Evolutionary conservation across 92 coral and sea anemone species (phyloP), one percentile per base, ranked within the genome.

Genomic region (Heliopora coerulea): DNA sequence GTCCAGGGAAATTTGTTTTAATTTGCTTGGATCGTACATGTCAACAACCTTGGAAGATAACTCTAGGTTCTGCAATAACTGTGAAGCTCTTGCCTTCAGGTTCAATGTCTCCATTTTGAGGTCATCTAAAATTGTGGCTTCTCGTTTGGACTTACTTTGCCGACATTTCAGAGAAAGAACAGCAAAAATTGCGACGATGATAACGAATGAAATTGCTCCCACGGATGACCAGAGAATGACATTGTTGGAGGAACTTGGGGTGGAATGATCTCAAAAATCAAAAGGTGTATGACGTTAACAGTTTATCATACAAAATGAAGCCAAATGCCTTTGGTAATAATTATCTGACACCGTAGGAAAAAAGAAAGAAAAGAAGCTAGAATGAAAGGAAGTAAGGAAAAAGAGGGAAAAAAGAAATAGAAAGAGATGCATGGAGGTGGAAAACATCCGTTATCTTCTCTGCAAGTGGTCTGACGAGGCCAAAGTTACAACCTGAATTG

Each of bases 1-100:
- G 87, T 89, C 96, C 34, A 95, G 88, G 3, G 99, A 91, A 42
- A 83, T 78, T 80, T 95, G 96, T 34, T 32, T 79, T 6, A 95
- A 42, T 20, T 88, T 96, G 56, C 83, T 91, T 8, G 96, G 96
- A 39, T 95, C 91, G 59, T 80, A 88, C 75, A 70, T 52, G 30
- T 70, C 77, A 3, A 63, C 63, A 20, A 70, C 54, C 33, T 70
- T 70, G n/a, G 77, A 52, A 9, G 62, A 30, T 20, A 70, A 39
- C 1, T 26, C 46, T 6, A 6, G 0, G 2, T 13, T 12, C 5
- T 52, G 24, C 7, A 37, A 1, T 33, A 34, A 2, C 21, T 30
- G 18, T 0, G 30, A n/a, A 15, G 54, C 28, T 39, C 62, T 52
- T 31, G 48, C 50, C 25, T 70, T 70, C 77, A 70, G 52, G 0